Evolutionary conservation across 2,888 invertebrate genomes (phyloP).

Genomic region (Stenotaenia linearis): DNA sequence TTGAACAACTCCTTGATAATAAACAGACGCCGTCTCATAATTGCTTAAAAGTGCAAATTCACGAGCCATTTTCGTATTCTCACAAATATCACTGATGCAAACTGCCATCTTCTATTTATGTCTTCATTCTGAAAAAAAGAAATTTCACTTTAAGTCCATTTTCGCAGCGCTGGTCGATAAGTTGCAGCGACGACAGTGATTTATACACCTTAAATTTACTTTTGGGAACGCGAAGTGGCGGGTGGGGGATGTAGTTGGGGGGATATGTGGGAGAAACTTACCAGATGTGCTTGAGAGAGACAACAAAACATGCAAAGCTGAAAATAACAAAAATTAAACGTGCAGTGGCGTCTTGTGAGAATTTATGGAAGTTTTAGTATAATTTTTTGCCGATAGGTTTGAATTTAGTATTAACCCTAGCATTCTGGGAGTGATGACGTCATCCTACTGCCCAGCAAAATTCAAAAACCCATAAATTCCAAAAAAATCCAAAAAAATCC

Average conservation of each 20-base stretch:
- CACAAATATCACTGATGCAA: slow-evolving; percentile 83
- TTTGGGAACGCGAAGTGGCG: too few species aligned
- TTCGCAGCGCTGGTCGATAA: background rate
- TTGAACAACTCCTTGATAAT: slow-evolving; percentile 87
- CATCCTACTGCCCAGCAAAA: too few species aligned
- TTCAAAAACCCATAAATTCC: too few species aligned
- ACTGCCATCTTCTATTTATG: slow-evolving; percentile 62
- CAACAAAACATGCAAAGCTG: background rate
- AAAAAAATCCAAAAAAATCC: too few species aligned
- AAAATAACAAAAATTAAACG: background rate
- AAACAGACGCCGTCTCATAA: slow-evolving; percentile 88
- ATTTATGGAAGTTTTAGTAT: too few species aligned
- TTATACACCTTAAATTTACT: too few species aligned
- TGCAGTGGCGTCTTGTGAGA: background rate
- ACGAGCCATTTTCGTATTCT: slow-evolving; percentile 88
- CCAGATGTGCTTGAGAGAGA: background rate
- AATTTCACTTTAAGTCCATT: background rate
- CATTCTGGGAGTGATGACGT: too few species aligned
- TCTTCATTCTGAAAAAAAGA: background rate
- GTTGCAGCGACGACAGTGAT: background rate
- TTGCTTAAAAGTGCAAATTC: slow-evolving; percentile 93
- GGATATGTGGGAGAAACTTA: too few species aligned
- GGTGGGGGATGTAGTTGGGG: too few species aligned
- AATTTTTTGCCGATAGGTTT: too few species aligned
- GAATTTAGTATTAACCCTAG: too few species aligned